Evolutionary conservation across 2,113 vertebrate genomes (phyloP).

Genomic region (Crotalus helleri): DNA sequence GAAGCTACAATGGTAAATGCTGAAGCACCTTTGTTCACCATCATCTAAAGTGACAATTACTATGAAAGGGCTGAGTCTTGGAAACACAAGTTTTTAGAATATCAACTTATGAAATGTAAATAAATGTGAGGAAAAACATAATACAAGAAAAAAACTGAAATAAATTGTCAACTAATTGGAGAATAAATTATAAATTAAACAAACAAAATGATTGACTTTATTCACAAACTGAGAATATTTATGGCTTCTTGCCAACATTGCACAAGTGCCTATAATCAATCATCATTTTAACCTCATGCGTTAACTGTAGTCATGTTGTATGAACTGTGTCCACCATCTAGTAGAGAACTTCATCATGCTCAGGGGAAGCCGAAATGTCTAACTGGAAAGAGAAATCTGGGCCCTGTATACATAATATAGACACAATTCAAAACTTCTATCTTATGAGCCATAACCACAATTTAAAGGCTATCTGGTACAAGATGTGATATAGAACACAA

Average conservation of each 20-base stretch:
- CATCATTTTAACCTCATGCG: background rate
- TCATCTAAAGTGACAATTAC: conserved; percentile 1
- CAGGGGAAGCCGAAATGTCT: conserved; percentile 31
- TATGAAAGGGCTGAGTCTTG: conserved; percentile 10
- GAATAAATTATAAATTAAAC: conserved; percentile 51
- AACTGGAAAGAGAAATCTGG: conserved; percentile 28
- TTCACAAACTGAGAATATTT: conserved; percentile 52
- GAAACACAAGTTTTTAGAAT: conserved; percentile 38
- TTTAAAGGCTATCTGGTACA: background rate
- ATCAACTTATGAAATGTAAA: conserved; percentile 41
- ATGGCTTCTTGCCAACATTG: conserved; percentile 52
- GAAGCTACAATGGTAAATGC: conserved; percentile 1
- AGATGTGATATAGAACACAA: background rate
- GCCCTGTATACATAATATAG: conserved; percentile 51
- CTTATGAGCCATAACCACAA: conserved; percentile 40
- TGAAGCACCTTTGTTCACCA: conserved; percentile 23
- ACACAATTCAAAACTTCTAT: conserved; percentile 54
- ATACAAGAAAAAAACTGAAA: conserved; percentile 32
- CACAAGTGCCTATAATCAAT: background rate
- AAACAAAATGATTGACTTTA: conserved; percentile 70
- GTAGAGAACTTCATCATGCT: conserved; percentile 35
- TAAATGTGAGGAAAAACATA: conserved; percentile 40
- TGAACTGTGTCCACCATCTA: background rate
- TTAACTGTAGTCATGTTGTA: conserved; percentile 26
- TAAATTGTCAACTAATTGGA: conserved; percentile 39